A percentile compares a stretch with the other conserved stretches of the same genome.
These are phyloP conservation scores for Pilophorus perplexus DNA, from an alignment of 2,888 invertebrate genomes.

Conservation along the genomic window DNA sequence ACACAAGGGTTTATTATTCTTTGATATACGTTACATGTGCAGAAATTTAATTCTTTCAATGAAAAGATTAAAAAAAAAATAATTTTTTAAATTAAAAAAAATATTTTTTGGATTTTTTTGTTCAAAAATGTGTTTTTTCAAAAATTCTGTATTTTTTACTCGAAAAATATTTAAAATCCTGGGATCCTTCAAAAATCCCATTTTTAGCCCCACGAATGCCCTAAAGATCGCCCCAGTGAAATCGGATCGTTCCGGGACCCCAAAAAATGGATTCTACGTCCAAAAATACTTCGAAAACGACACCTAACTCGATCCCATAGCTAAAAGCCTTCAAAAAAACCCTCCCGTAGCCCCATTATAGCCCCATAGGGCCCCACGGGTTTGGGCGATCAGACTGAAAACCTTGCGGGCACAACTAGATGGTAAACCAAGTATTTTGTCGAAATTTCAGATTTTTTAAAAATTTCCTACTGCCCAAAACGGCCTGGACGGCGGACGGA, in stretches of 20 bases:
- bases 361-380: background rate
- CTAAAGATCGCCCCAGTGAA: no score
- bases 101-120: no score
- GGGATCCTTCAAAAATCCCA: no score
- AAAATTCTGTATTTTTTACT: no score
- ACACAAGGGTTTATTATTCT: no score
- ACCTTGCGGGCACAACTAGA: background rate
- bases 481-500: background rate
- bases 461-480: background rate
- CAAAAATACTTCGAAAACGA: background rate
- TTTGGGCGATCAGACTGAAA: background rate
- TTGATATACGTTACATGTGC: no score
- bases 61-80: no score
- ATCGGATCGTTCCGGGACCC: background rate
- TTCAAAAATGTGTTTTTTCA: no score
- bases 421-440: background rate
- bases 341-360: background rate
- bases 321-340: background rate
- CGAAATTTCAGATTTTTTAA: background rate
- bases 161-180: no score
- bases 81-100: no score
- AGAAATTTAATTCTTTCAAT: no score
- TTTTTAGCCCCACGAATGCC: no score
- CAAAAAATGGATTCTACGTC: background rate
- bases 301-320: background rate